Base-by-base conservation (phyloP, 2,113 vertebrate genomes). In the Osmerus eperlanus region DNA sequence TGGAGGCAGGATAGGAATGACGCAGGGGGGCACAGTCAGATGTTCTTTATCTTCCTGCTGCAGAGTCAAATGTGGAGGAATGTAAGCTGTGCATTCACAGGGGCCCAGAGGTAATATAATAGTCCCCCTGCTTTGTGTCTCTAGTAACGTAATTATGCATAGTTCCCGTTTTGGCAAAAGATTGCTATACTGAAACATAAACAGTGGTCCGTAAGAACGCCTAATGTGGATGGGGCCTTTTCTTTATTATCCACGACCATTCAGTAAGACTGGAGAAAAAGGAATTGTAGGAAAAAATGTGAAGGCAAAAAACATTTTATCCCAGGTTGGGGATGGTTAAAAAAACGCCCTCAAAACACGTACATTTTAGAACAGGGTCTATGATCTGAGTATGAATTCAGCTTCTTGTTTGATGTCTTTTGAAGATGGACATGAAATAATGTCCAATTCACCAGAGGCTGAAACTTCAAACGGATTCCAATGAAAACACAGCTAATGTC, bases 401-500 rank as follows among this genome's bases (percentile, higher is more conserved):
- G 41, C 74, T 73, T 88, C 81, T 83, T 86, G 81, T 88, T 88
- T 89, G 86, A 90, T 89, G 88, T 89, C 76, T 89, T 88, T 88
- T 88, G 85, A 88, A 86, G 82, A 81, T 88, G 79, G 87, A 88
- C 86, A 85, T 89, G 86, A 88, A 90, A 90, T 89, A 87, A 87
- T 88, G 84, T 88, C 85, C 75, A 87, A 87, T 85, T 87, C 83
- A 87, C 89, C 81, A 82, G 86, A 78, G 84, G 85, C 82, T 62
- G 82, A 47, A 85, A 88, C 89, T 84, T 90, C 88, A 89, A 88
- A 90, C 82, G 19, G 67, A 67, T 76, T 75, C 78, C 84, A 84
- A 85, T 83, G 85, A 87, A 90, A 87, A 87, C 83, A 81, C 75
- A 59, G 76, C 9, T 85, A 83, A 89, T 82, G 85, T 86, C 86